phyloP scores from a whole-genome alignment of 2,888 invertebrate genomes.

The Acleris laterana region DNA sequence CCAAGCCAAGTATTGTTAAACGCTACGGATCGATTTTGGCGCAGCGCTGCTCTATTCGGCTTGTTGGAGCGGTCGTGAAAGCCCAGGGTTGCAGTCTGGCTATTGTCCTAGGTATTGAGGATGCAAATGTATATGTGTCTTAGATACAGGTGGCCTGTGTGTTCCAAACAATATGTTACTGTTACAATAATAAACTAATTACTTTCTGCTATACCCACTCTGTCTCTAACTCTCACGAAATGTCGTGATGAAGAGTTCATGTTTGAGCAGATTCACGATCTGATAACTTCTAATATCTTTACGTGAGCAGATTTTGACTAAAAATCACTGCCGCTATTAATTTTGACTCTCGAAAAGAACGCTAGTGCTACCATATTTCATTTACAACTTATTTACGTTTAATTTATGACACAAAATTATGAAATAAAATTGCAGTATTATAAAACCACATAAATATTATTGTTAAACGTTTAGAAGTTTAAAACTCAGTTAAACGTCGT shows the following conservation, averaged over 20 bases:
- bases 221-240: constrained; percentile 51
- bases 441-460: not conserved
- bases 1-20: too few species aligned
- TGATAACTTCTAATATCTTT: constrained; percentile 64
- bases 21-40: too few species aligned
- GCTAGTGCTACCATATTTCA: too few species aligned
- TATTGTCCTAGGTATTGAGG: too few species aligned
- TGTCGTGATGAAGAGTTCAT: constrained; percentile 64
- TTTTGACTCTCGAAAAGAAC: constrained; percentile 2
- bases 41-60: too few species aligned
- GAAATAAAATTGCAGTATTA: not conserved
- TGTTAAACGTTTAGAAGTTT: not conserved
- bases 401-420: too few species aligned
- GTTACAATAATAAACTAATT: constrained; percentile 15
- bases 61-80: too few species aligned
- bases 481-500: not conserved
- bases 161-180: constrained; percentile 17
- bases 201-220: constrained; percentile 42
- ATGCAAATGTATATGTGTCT: too few species aligned
- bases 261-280: constrained; percentile 69
- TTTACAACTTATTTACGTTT: too few species aligned
- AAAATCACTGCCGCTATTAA: constrained; percentile 29
- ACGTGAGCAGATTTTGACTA: constrained; percentile 57
- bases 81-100: too few species aligned
- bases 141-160: too few species aligned